Base-by-base conservation (phyloP, 2,888 invertebrate genomes). In the Urechis unicinctus region DNA sequence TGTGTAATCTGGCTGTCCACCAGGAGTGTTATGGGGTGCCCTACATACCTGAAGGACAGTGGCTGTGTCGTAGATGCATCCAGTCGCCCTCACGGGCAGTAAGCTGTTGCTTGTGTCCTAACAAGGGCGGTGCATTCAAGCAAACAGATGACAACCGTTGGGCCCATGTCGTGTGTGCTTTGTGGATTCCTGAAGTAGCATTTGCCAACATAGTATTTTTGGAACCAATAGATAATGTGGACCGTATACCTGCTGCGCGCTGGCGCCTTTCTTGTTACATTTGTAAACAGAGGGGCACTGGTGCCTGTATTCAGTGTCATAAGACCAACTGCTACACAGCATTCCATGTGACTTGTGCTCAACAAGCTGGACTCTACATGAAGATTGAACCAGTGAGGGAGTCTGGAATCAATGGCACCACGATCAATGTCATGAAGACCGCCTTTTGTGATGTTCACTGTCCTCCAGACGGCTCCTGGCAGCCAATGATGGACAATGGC, bases 301-400 rank as follows among this genome's bases (percentile, higher is more conserved):
- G 97, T 3, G 96, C 97, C 0, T 97, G 97, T 73, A 96, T 98
- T 61, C 97, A 98, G 79, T 98, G 97, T 77, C 94, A 96, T 79
- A 90, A 93, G 71, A 88, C 87, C 67, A 94, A 90, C 78, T 96
- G 96, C 75, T 96, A 95, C 75, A 89, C 92, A 6, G 96, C 97
- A 0, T 98, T 98, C 80, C 98, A 98, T 78, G 98, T 98, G 2
- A 98, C 98, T 0, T 99, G 98, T 79, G 98, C 97, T 0, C 95
- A 96, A 77, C 92, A 79, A 60, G 94, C 95, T 26, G 92, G 86
- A 0, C 82, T 98, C 36, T 76, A 70, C 60, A 78, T 78, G 77
- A 89, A 91, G 72, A 95, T 97, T 88, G 91, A 95, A 72, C 93
- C 94, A 0, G 89, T 93, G 67, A 31, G 52, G 65, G 56, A 58